Evolutionary conservation across 1,140 invertebrate genomes (phyloP).

Genomic region (Polyergus mexicanus): DNA sequence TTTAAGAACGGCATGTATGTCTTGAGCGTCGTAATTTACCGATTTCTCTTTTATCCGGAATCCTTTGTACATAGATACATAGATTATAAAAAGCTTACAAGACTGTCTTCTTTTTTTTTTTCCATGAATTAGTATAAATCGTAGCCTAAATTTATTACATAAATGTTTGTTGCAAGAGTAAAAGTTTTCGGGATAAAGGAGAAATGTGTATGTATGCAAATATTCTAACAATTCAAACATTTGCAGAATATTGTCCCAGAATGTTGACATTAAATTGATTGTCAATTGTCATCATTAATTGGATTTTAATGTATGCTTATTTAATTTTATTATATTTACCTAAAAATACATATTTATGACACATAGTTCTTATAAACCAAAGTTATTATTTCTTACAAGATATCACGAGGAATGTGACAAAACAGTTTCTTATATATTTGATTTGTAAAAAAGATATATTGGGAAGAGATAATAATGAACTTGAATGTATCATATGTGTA

Average conservation of each 20-base stretch:
- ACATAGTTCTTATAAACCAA: constrained; percentile 67
- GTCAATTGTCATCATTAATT: constrained; percentile 8
- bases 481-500: constrained; percentile 26
- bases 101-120: constrained; percentile 63
- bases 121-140: background rate
- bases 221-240: constrained; percentile 39
- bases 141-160: constrained; percentile 14
- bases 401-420: constrained; percentile 38
- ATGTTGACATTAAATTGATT: constrained; percentile 20
- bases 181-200: constrained; percentile 35
- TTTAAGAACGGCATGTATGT: background rate
- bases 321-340: constrained; percentile 32
- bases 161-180: constrained; percentile 4
- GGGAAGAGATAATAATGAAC: background rate
- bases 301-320: constrained; percentile 40
- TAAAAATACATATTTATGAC: constrained; percentile 58
- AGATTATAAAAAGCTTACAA: constrained; percentile 62
- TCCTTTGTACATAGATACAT: constrained; percentile 36
- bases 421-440: constrained; percentile 55
- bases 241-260: constrained; percentile 41
- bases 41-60: constrained; percentile 59
- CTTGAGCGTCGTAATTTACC: constrained; percentile 30
- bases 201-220: background rate
- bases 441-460: constrained; percentile 17
- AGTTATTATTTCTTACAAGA: constrained; percentile 41